Evolutionary conservation across 2,113 vertebrate genomes (phyloP).

Genomic region (Cricetomys ansorgei): DNA sequence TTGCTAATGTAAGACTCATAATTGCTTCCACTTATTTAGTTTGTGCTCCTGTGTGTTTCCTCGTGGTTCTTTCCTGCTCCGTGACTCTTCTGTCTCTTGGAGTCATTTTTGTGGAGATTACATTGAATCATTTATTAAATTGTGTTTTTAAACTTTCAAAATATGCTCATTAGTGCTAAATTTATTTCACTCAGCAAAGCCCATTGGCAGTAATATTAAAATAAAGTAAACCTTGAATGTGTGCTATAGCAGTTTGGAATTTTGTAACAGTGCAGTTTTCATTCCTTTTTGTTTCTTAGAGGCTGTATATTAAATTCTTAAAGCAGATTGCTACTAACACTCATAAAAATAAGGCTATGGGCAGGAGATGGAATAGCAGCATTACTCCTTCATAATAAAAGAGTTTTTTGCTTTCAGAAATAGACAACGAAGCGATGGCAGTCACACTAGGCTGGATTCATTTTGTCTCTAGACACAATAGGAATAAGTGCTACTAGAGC

Average conservation of each 20-base stretch:
- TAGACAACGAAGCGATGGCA: background rate
- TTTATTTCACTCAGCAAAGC: constrained; percentile 71
- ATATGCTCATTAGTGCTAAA: constrained; percentile 69
- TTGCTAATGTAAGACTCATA: constrained; percentile 40
- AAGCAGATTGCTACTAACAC: constrained; percentile 37
- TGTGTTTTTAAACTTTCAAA: constrained; percentile 71
- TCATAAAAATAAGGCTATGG: background rate
- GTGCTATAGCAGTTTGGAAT: constrained; percentile 64
- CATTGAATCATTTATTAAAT: constrained; percentile 73
- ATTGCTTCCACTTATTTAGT: constrained; percentile 40
- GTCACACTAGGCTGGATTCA: background rate
- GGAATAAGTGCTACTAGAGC: background rate
- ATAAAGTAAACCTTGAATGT: constrained; percentile 67
- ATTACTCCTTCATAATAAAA: background rate
- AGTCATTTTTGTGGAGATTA: constrained; percentile 55
- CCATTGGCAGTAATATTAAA: constrained; percentile 71
- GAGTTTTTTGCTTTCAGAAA: background rate
- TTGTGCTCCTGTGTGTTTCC: constrained; percentile 18
- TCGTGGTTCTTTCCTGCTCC: constrained; percentile 21
- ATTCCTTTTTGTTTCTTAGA: constrained; percentile 48
- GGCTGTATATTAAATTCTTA: constrained; percentile 49
- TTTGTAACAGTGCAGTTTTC: constrained; percentile 33
- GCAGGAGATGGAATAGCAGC: background rate
- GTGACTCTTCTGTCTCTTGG: background rate
- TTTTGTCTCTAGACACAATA: background rate